Base-by-base conservation (phyloP, 1,140 invertebrate genomes). In the Drosophila athabasca region DNA sequence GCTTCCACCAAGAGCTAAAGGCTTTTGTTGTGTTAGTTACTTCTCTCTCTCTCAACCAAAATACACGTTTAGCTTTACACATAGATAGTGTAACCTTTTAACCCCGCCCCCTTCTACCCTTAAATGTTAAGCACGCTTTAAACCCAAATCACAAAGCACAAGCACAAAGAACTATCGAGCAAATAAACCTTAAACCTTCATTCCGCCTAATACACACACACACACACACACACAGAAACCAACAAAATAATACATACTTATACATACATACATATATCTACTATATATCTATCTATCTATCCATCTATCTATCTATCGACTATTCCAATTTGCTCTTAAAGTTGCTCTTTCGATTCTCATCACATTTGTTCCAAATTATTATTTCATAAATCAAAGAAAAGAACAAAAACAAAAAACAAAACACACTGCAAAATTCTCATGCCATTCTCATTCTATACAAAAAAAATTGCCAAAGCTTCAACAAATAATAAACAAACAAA, bases 361-460 rank as follows among this genome's bases (percentile, higher is more conserved):
- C 51, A 24, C 64, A 68, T 69, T 41, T 48, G 41, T 35, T 17
- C 17, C 53, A 2, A 2, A 31, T 60, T 50, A 49, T 69, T 8
- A 48, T 41, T 69, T 69, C 6, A 43, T 43, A 19, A 19, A 19
- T 24, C 45, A 31, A 8, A 5, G 35, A 54, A 68, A 50, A 24
- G 46, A 49, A 35, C 35, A 52, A 50, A 22, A 55, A 78, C 69
- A 54, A 79, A 49, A 35, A 43, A 48, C 44, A 22, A 55, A 78
- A 74, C 59, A 80, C 71, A 73, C 73, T 81, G 79, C 79, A 70
- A 83, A 83, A 83, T 83, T 83, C 79, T 83, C 79, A 83, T 83
- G 79, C 79, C 79, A 79, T 76, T 83, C 53, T 58, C 78, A 79
- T 78, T 58, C 43, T 72, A 50, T 72, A 79, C 54, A 52, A 46